phyloP scores from a whole-genome alignment of 2,888 invertebrate species.

The Eudasyphora cyanicolor region DNA sequence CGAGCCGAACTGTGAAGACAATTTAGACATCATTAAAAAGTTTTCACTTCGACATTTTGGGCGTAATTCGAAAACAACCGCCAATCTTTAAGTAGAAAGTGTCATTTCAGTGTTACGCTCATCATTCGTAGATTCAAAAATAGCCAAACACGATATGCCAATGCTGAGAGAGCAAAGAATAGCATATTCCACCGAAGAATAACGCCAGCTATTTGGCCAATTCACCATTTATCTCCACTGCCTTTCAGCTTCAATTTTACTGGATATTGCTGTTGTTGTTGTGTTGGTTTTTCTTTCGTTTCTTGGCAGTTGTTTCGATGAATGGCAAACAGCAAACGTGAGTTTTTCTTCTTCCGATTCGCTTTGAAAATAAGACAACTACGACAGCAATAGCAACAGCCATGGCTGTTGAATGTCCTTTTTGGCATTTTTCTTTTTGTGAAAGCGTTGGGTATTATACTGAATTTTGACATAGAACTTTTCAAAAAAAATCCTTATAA shows the following conservation, averaged over 20 bases:
- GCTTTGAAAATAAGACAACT: background rate
- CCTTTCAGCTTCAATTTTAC: background rate
- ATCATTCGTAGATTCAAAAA: conserved; percentile 12
- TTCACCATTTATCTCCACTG: conserved; percentile 7
- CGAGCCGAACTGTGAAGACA: too few relatives aligned
- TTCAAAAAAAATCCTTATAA: background rate
- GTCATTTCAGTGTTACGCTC: conserved; percentile 12
- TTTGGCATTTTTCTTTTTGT: background rate
- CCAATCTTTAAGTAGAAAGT: conserved; percentile 7
- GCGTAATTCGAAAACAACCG: conserved; percentile 5
- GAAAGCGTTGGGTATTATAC: background rate
- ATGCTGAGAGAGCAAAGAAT: background rate
- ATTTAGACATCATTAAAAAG: conserved; percentile 7
- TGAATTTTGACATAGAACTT: conserved; percentile 12
- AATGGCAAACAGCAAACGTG: conserved; percentile 1
- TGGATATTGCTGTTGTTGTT: too few relatives aligned
- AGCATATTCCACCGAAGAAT: background rate
- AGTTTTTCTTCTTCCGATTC: background rate
- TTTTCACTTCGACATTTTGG: background rate
- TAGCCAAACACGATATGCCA: background rate
- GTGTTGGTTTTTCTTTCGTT: background rate
- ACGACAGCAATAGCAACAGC: background rate
- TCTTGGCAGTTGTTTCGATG: background rate
- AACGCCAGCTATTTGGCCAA: background rate
- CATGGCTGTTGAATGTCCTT: background rate